Percentiles rank a stretch among this genome's conserved stretches.
Evolutionary conservation across 1,140 invertebrate species (phyloP).

Genomic region (Agraylea sexmaculata): DNA sequence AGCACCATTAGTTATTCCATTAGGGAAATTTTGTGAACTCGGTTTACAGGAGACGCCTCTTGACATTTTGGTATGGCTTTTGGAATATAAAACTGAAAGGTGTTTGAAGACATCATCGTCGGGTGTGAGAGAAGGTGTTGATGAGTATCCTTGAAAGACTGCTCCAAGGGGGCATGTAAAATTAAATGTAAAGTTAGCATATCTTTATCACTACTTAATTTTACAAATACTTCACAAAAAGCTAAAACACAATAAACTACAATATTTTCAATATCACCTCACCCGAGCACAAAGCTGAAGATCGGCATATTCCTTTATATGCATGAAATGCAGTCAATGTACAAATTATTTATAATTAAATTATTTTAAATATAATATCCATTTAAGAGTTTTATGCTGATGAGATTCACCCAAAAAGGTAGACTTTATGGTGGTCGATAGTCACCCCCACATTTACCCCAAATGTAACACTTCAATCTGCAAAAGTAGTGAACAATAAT

Average conservation of each 20-base stretch:
- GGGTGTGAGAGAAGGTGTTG: conserved; percentile 69
- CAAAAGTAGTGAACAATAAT: conserved; percentile 65
- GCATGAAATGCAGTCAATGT: too few species aligned
- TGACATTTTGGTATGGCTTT: conserved; percentile 79
- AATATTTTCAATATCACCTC: conserved; percentile 31
- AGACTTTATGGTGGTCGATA: conserved; percentile 76
- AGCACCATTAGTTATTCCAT: conserved; percentile 87
- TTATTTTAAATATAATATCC: conserved; percentile 4
- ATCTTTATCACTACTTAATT: too few species aligned
- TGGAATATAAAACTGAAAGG: conserved; percentile 77
- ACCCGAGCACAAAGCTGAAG: conserved; percentile 70
- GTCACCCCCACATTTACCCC: conserved; percentile 72
- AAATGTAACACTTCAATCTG: conserved; percentile 68
- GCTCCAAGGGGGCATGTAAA: conserved; percentile 44
- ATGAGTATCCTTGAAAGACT: conserved; percentile 71
- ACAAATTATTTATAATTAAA: too few species aligned
- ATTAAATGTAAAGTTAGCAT: too few species aligned
- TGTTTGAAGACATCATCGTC: conserved; percentile 92
- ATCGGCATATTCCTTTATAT: conserved; percentile 70
- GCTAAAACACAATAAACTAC: too few species aligned
- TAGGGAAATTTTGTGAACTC: conserved; percentile 58
- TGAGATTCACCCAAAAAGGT: conserved; percentile 69
- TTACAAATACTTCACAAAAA: too few species aligned
- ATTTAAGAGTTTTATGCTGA: conserved; percentile 69
- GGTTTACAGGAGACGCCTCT: conserved; percentile 69